phyloP scores from a whole-genome alignment of 2,113 vertebrate species.

The Beaufortia kweichowensis region DNA sequence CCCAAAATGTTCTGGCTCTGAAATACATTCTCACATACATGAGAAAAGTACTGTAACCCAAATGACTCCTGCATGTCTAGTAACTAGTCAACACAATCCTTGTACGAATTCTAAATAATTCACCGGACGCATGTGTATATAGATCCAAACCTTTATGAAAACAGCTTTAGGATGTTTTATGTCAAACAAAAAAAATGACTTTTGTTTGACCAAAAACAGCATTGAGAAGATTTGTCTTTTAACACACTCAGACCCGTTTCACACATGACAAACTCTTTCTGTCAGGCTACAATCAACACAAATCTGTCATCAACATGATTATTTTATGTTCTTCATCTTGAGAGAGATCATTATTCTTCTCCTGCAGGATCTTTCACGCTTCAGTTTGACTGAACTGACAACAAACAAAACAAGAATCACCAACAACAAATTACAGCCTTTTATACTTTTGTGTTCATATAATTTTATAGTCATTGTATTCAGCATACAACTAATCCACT shows the following conservation, averaged over 20 bases:
- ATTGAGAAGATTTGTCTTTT: no score
- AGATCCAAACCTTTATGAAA: not conserved
- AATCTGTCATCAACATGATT: slow-evolving; percentile 55
- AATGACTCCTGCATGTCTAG: no score
- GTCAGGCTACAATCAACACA: slow-evolving; percentile 35
- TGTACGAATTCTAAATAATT: no score
- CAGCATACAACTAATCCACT: no score
- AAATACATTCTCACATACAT: no score
- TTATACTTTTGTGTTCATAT: no score
- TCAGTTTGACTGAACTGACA: slow-evolving; percentile 45
- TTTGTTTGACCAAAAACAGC: not conserved
- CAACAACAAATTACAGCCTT: not conserved
- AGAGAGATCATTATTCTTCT: slow-evolving; percentile 62
- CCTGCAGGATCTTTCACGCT: slow-evolving; percentile 65
- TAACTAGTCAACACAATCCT: no score
- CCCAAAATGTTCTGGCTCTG: no score
- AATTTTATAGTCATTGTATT: no score
- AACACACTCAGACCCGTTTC: not conserved
- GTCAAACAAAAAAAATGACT: not conserved
- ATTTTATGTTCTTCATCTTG: slow-evolving; percentile 60
- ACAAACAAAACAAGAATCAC: slow-evolving; percentile 64
- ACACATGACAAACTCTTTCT: not conserved
- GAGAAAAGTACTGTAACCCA: no score
- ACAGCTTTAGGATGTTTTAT: not conserved
- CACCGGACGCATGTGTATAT: no score